These are phyloP conservation scores for Cavia aperea DNA, from an alignment of 2,113 vertebrate species.

Conservation along the genomic window DNA sequence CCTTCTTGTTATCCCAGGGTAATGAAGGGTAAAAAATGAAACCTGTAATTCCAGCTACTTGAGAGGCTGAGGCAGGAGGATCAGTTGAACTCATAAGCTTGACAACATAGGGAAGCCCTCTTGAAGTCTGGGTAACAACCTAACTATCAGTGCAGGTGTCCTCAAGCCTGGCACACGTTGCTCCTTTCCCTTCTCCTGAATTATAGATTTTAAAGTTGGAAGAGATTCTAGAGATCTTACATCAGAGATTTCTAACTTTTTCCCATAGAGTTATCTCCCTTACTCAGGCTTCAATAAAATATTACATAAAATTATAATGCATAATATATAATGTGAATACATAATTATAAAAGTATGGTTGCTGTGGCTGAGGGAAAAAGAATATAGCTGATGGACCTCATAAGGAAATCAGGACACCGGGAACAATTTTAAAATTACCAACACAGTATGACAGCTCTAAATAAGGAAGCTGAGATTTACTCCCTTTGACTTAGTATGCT, in stretches of 20 bases:
- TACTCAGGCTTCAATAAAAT: not conserved
- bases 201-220: constrained; percentile 28
- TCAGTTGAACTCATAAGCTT: too few species aligned
- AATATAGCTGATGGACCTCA: not conserved
- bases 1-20: too few species aligned
- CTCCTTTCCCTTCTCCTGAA: not conserved
- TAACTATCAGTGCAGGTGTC: too few species aligned
- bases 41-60: too few species aligned
- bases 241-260: constrained; percentile 14
- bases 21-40: too few species aligned
- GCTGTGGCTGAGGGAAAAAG: not conserved
- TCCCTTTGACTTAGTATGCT: not conserved
- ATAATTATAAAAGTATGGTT: not conserved
- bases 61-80: too few species aligned
- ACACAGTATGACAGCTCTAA: not conserved
- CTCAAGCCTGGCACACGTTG: too few species aligned
- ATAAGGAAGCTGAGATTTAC: not conserved
- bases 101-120: too few species aligned
- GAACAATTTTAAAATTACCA: not conserved
- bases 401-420: not conserved
- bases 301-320: not conserved
- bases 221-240: constrained; percentile 5
- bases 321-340: not conserved
- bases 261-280: not conserved
- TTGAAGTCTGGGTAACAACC: too few species aligned